Base-by-base conservation (phyloP, 2,113 vertebrate species). In the Psettodes erumei region DNA sequence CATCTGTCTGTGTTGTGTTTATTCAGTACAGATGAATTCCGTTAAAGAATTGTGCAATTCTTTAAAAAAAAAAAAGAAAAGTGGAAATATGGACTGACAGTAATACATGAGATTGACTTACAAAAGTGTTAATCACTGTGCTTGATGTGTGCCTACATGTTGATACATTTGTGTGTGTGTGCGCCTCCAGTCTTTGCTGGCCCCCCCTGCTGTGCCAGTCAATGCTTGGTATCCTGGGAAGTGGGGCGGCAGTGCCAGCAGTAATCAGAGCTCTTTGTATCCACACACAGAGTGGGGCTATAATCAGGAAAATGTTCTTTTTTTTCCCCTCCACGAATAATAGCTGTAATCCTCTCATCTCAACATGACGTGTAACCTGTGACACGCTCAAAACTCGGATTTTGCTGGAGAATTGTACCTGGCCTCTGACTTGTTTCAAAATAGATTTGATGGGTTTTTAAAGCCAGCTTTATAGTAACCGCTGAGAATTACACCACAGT, bases 231-330 rank as follows among this genome's bases (percentile, higher is more conserved):
- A 77, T 83, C 66, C 70, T 75, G 81, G 76, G 75, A 78, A 85
- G 79, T 70, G 68, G 61, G 45, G 73, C 65, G 12, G 62, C 64
- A 51, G 79, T 75, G 82, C 75, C 86, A 88, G 76, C 61, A 54
- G 78, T 86, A 89, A 92, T 90, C 91, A 91, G 74, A 79, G 72
- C 84, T 86, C 84, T 83, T 92, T 91, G 85, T 88, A 70, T 74
- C 50, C 75, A 75, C 75, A 85, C 79, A 82, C 67, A 71, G 61
- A 61, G 56, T 58, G 8, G 13, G 8, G 70, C 61, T 76, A 15
- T 59, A 83, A 92, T 88, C 77, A 82, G 47, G 47, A 19, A 59
- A 82, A 77, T 54, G 58, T 53, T 82, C 71, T 56, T 74, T 66
- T 45, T 61, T 35, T 55, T n/a, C n/a, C n/a, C n/a, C n/a, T n/a